Percentiles rank a stretch among this genome's conserved stretches.
Conservation (phyloP, 2,797 vertebrate genomes). For the Hafferia zeledoni region DNA sequence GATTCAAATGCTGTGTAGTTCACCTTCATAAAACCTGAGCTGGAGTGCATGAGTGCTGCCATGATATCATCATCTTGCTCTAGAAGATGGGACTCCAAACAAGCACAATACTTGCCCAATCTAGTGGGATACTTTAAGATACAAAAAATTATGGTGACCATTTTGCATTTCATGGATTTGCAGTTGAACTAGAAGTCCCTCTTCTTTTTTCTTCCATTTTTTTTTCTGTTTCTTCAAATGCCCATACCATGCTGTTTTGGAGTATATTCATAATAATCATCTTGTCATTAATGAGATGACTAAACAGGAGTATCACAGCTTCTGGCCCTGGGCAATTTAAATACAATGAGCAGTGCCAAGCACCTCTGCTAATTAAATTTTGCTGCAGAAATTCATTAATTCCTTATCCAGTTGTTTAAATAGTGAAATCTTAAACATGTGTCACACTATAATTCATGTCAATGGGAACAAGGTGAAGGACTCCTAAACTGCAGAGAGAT, state of each 20-base stretch:
- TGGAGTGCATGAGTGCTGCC: not conserved
- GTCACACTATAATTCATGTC: not conserved
- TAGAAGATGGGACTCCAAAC: not conserved
- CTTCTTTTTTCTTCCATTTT: not conserved
- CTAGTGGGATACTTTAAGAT: not conserved
- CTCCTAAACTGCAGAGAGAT: not conserved
- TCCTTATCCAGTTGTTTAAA: not conserved
- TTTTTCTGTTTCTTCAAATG: not conserved
- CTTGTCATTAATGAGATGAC: not conserved
- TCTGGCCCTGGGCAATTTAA: not conserved
- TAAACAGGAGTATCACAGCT: not conserved
- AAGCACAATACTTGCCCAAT: not conserved
- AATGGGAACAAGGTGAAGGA: not conserved
- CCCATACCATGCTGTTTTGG: not conserved
- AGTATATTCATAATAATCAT: not conserved
- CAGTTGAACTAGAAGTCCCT: not conserved
- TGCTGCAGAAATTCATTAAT: not conserved
- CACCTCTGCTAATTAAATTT: not conserved
- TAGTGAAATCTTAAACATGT: not conserved
- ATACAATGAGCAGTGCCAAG: not conserved
- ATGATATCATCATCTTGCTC: not conserved
- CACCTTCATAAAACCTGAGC: not conserved
- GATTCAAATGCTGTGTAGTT: not conserved
- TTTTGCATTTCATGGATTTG: not conserved
- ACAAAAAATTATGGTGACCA: not conserved